phyloP scores from a whole-genome alignment of 2,888 invertebrate species.

The Dermolepida albohirtum region DNA sequence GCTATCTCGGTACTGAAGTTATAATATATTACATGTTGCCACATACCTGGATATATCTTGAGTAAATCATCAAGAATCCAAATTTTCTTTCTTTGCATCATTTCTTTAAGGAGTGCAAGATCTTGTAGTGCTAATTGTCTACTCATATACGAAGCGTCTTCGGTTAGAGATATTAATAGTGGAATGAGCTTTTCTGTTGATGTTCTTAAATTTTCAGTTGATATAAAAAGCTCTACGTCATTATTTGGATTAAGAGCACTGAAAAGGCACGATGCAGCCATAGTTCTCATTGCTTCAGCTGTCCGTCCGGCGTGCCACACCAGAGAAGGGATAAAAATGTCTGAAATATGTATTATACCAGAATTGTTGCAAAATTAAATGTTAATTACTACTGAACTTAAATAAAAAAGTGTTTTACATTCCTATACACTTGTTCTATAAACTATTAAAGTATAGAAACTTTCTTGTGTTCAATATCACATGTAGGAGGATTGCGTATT shows the following conservation, averaged over 20 bases:
- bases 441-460: too few relatives aligned
- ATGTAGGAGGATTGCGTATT: too few relatives aligned
- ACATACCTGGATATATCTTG: constrained; percentile 72
- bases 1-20: too few relatives aligned
- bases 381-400: too few relatives aligned
- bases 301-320: constrained; percentile 84
- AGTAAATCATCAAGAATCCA: constrained; percentile 70
- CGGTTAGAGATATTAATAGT: constrained; percentile 70
- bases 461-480: too few relatives aligned
- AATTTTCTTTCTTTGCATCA: constrained; percentile 60
- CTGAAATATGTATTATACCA: constrained; percentile 56
- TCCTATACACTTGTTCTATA: too few relatives aligned
- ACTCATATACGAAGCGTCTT: constrained; percentile 74
- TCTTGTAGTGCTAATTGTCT: constrained; percentile 73
- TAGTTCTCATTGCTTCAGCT: constrained; percentile 81
- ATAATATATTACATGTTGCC: background rate
- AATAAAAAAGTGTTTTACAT: background rate
- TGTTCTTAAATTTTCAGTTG: constrained; percentile 45
- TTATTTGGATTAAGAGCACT: constrained; percentile 69
- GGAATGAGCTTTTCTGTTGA: constrained; percentile 67
- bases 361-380: background rate
- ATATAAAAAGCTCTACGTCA: constrained; percentile 54
- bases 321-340: constrained; percentile 78
- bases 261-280: constrained; percentile 79
- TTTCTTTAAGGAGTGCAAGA: constrained; percentile 64